Evolutionary conservation across 1,140 invertebrate species (phyloP).

Genomic region (Branchinecta lindahli): DNA sequence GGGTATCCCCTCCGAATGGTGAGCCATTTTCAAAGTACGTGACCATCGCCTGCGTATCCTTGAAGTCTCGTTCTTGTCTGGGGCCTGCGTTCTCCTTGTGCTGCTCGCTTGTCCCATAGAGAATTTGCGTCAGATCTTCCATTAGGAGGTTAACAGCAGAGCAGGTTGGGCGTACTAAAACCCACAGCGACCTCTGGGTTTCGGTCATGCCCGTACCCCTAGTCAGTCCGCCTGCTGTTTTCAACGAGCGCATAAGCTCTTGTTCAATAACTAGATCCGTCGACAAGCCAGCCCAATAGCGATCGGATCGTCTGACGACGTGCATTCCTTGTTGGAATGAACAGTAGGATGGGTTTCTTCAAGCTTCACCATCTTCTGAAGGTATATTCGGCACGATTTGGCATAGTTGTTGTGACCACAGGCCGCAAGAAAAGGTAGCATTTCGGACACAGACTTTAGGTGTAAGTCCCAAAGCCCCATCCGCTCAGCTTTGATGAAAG

Average conservation of each 20-base stretch:
- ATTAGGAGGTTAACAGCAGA: not conserved
- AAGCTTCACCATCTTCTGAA: slow-evolving; percentile 31
- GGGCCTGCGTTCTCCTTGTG: not conserved
- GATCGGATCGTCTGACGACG: slow-evolving; percentile 28
- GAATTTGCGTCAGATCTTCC: not conserved
- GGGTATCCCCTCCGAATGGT: not conserved
- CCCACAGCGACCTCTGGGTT: not conserved
- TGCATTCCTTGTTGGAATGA: slow-evolving; percentile 27
- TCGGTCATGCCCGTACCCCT: slow-evolving; percentile 22
- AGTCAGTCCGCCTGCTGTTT: slow-evolving; percentile 28
- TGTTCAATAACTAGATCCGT: slow-evolving; percentile 32
- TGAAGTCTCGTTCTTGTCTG: not conserved
- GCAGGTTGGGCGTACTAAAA: not conserved
- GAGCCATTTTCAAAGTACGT: not conserved
- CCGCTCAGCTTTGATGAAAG: slow-evolving; percentile 32
- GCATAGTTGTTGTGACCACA: slow-evolving; percentile 33
- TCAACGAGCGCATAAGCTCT: slow-evolving; percentile 32
- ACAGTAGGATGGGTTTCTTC: slow-evolving; percentile 26
- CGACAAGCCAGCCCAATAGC: slow-evolving; percentile 32
- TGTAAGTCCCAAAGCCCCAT: slow-evolving; percentile 29
- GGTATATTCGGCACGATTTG: slow-evolving; percentile 33
- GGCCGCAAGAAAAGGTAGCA: slow-evolving; percentile 32
- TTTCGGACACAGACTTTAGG: slow-evolving; percentile 27
- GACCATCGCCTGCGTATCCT: not conserved
- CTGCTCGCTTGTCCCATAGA: not conserved